Conservation (phyloP, 1,140 invertebrate genomes). For the Meloidogyne hapla region DNA sequence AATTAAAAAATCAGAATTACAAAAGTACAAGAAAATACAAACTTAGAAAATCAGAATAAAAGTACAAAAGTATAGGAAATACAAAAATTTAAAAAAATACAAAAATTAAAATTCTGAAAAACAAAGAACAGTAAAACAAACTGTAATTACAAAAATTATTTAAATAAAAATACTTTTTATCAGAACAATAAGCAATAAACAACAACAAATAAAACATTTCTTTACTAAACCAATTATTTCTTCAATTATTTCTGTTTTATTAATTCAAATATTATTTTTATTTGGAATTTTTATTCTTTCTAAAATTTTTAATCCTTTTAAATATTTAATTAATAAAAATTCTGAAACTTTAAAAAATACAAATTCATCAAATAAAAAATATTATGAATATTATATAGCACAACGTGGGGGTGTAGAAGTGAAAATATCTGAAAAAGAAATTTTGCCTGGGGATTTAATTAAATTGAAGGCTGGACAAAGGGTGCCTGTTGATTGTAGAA, state of each 20-base stretch:
- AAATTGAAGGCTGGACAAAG: constrained; percentile 10
- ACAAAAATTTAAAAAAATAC: too few relatives aligned
- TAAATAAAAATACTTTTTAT: background rate
- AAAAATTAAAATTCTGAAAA: too few relatives aligned
- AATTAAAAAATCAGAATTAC: too few relatives aligned
- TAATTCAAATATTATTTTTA: background rate
- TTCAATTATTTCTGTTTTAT: background rate
- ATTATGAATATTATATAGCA: constrained; percentile 2
- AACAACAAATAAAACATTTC: background rate
- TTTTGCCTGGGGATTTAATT: constrained; percentile 19
- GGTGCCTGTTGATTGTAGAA: constrained; percentile 15
- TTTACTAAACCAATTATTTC: background rate
- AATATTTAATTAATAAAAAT: constrained; percentile 8
- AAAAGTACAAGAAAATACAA: too few relatives aligned
- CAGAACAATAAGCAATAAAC: background rate
- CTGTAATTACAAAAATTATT: too few relatives aligned
- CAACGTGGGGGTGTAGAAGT: constrained; percentile 8
- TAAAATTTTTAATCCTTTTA: background rate
- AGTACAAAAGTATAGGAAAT: too few relatives aligned
- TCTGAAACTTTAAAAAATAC: background rate
- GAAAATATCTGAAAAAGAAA: background rate
- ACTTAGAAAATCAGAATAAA: too few relatives aligned
- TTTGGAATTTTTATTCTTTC: background rate
- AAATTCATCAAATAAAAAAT: background rate
- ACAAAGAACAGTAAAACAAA: too few relatives aligned